A percentile compares a stretch with the other conserved stretches of the same genome.
These are phyloP conservation scores for Proteles cristata DNA, from an alignment of 2,113 vertebrate genomes.

Conservation along the genomic window DNA sequence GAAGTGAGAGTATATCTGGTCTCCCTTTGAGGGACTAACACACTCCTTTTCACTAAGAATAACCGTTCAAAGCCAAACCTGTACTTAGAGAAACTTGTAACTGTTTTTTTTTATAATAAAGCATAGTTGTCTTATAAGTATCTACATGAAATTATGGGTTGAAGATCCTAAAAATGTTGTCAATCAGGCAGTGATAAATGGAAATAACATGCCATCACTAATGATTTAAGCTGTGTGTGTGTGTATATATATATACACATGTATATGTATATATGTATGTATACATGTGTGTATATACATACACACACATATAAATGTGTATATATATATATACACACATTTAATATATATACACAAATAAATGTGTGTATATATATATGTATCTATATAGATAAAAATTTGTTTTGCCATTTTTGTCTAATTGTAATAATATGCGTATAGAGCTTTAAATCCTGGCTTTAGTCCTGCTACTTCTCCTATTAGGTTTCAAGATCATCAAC, in stretches of 20 bases:
- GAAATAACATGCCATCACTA: not conserved
- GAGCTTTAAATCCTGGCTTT: slow-evolving; percentile 10
- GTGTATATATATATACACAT: not conserved
- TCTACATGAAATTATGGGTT: not conserved
- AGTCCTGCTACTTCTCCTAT: not conserved
- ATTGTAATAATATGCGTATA: not conserved
- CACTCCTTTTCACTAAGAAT: slow-evolving; percentile 4
- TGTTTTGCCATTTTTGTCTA: not conserved
- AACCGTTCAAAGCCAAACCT: slow-evolving; percentile 35
- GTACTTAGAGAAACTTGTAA: not conserved
- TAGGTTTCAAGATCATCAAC: slow-evolving; percentile 16
- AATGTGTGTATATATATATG: too few relatives aligned
- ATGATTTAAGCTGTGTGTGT: not conserved
- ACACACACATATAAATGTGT: not conserved
- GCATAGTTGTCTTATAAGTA: not conserved
- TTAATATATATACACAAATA: too few relatives aligned
- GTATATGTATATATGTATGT: not conserved
- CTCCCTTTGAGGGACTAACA: not conserved
- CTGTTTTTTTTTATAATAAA: not conserved
- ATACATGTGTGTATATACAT: too few relatives aligned
- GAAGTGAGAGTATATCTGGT: not conserved
- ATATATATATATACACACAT: not conserved
- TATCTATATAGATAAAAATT: not conserved
- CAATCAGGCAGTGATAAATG: not conserved
- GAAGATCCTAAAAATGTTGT: not conserved